A percentile compares a stretch with the other conserved stretches of the same genome.
phyloP scores from a whole-genome alignment of 1,140 invertebrate species.

The Drosophila virilis region DNA sequence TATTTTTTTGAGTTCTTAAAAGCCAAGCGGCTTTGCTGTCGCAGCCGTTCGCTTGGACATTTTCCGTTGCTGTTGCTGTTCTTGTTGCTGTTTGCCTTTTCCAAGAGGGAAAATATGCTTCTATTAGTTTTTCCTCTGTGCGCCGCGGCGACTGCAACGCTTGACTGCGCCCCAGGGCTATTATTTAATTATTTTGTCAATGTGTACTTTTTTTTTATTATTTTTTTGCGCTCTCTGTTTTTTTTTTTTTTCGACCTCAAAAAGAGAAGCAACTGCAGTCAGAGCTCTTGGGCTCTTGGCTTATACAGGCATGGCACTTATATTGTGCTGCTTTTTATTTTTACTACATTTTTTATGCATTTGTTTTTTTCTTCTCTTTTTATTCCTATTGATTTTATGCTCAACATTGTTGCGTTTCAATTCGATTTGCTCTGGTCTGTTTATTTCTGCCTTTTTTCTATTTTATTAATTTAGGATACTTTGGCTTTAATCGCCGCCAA shows the following conservation, averaged over 20 bases:
- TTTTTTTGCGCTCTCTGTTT: too few species aligned
- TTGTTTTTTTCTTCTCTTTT: background rate
- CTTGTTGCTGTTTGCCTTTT: conserved; percentile 34
- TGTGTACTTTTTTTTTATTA: conserved; percentile 25
- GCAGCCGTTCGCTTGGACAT: conserved; percentile 34
- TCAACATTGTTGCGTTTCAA: conserved; percentile 14
- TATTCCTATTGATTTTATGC: conserved; percentile 34
- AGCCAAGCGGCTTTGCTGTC: conserved; percentile 62
- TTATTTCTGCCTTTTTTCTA: conserved; percentile 34
- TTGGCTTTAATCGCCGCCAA: conserved; percentile 51
- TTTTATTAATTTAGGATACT: conserved; percentile 35
- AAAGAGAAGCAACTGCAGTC: conserved; percentile 24
- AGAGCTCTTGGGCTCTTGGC: conserved; percentile 18
- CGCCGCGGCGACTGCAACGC: conserved; percentile 38
- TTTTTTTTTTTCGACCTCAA: conserved; percentile 25
- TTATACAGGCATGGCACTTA: conserved; percentile 28
- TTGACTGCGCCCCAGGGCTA: conserved; percentile 56
- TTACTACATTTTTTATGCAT: background rate
- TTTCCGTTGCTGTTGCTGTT: conserved; percentile 24
- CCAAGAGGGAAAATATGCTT: conserved; percentile 61
- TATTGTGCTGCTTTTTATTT: conserved; percentile 8
- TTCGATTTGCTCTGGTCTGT: conserved; percentile 39
- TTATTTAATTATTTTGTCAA: conserved; percentile 81
- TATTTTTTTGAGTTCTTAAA: conserved; percentile 41
- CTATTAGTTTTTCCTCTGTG: conserved; percentile 59